Percentiles rank a stretch among this genome's conserved stretches.
These are phyloP conservation scores for Microctonus hyperodae DNA, from an alignment of 2,888 invertebrate species.

Conservation along the genomic window DNA sequence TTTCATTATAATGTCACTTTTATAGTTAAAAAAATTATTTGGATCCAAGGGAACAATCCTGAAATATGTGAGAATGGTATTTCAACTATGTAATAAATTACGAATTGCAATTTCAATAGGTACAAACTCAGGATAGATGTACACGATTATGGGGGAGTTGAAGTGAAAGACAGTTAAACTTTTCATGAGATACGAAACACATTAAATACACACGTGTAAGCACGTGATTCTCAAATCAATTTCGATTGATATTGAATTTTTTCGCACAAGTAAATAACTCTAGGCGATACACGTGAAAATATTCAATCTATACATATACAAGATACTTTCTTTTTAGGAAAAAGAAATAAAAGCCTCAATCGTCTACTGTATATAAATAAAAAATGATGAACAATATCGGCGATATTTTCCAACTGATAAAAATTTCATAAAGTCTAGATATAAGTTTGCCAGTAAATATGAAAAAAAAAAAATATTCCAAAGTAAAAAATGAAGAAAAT, in stretches of 20 bases:
- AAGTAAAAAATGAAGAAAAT: neutral
- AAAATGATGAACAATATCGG: neutral
- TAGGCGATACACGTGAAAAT: neutral
- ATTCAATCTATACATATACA: no score
- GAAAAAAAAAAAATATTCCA: no score
- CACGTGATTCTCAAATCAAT: neutral
- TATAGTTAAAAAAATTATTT: neutral
- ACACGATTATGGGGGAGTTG: neutral
- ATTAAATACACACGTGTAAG: neutral
- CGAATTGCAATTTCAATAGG: neutral
- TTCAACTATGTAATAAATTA: neutral
- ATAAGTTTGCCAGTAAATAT: no score
- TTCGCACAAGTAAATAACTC: neutral
- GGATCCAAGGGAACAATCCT: neutral
- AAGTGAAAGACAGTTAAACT: neutral
- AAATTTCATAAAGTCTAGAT: neutral
- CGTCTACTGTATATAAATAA: neutral
- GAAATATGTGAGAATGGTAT: neutral
- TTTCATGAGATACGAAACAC: neutral
- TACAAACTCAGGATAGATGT: neutral
- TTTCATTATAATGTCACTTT: neutral
- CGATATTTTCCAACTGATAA: neutral
- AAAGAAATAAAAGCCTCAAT: neutral
- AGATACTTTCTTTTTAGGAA: no score
- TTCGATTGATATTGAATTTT: neutral